Base-by-base conservation (phyloP, 2,113 vertebrate species). In the Hippocampus abdominalis region DNA sequence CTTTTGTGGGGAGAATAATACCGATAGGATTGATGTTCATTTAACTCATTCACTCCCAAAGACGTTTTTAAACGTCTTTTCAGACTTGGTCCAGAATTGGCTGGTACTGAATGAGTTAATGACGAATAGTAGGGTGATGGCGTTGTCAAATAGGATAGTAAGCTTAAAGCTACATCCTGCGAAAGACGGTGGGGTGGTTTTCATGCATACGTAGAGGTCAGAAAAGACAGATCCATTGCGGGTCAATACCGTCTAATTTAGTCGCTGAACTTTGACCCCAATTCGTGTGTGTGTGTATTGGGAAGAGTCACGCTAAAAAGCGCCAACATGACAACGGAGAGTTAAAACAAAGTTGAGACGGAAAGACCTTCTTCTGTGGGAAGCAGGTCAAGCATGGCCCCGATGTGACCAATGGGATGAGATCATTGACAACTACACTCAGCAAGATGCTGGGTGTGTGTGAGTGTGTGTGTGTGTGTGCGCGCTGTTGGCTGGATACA, bases 361-460 rank as follows among this genome's bases (percentile, higher is more conserved):
- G 46, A 32, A 1, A 76, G 73, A 70, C 69, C 25, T 64, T 61
- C 53, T 68, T 75, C 48, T 46, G 25, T 80, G 66, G 63, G 48
- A 86, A 84, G 66, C 79, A 82, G 81, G 81, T 86, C 81, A 82
- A 74, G 70, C 79, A 57, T 68, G 44, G 57, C 42, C 62, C 20
- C n/a, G 66, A 69, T 25, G 68, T 66, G 77, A 76, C 75, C 71
- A 75, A 54, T 40, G 73, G 70, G 73, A 82, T 84, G 79, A 82
- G 71, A 72, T 84, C 77, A 82, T 74, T 71, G 62, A 76, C 84
- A 78, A 84, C 56, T 69, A 73, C 29, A 46, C 64, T 75, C 66
- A 66, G 77, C 65, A 61, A 32, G 21, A 49, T 42, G 21, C 71
- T 63, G 21, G 54, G 61, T 4, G 27, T 73, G 70, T 51, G 27